Evolutionary conservation across 2,113 vertebrate genomes (phyloP).

Genomic region (Ptilorrhoa leucosticta): DNA sequence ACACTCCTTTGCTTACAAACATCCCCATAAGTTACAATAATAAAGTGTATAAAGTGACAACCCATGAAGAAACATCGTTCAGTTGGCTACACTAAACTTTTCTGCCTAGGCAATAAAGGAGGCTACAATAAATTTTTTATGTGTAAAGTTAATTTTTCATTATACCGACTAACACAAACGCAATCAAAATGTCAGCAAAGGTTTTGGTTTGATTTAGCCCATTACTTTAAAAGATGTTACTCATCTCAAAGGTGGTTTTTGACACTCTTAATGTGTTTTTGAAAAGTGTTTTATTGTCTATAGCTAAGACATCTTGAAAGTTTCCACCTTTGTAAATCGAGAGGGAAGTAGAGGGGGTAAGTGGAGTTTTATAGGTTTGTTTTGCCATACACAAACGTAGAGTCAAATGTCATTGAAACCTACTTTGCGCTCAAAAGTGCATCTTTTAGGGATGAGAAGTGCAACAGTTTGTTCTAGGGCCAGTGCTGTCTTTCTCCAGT

Average conservation of each 20-base stretch:
- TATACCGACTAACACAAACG: slow-evolving; percentile 27
- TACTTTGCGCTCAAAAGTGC: background rate
- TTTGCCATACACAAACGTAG: background rate
- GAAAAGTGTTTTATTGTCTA: slow-evolving; percentile 33
- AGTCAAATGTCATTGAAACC: background rate
- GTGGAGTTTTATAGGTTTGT: slow-evolving; percentile 1
- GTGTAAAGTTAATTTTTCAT: slow-evolving; percentile 68
- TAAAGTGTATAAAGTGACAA: slow-evolving; percentile 52
- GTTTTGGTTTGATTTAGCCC: slow-evolving; percentile 57
- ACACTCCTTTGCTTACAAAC: slow-evolving; percentile 55
- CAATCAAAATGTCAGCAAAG: slow-evolving; percentile 63
- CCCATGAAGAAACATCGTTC: slow-evolving; percentile 40
- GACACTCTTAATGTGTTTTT: slow-evolving; percentile 49
- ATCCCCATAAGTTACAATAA: slow-evolving; percentile 59
- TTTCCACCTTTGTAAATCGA: slow-evolving; percentile 37
- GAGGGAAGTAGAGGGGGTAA: background rate
- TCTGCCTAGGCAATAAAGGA: slow-evolving; percentile 40
- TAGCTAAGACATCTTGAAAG: slow-evolving; percentile 16
- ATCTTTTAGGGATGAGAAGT: background rate
- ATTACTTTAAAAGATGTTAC: slow-evolving; percentile 47
- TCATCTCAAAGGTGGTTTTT: slow-evolving; percentile 50
- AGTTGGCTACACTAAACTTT: slow-evolving; percentile 52
- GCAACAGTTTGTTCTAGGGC: background rate
- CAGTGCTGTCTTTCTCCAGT: background rate
- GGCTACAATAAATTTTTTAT: slow-evolving; percentile 61